phyloP scores from a whole-genome alignment of 1,140 invertebrate species.

The Tribolium castaneum region DNA sequence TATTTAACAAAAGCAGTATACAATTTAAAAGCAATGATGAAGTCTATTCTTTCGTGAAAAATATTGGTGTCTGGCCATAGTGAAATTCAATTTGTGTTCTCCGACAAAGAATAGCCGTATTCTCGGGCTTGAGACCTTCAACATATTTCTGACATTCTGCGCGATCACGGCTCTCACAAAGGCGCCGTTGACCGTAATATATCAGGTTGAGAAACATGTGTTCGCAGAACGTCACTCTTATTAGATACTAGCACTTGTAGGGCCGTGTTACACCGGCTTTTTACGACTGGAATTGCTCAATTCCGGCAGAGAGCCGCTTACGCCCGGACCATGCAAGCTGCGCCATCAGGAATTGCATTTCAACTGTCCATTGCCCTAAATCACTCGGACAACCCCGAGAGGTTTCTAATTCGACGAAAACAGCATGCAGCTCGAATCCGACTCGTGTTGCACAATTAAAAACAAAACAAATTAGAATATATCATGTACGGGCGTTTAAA shows the following conservation, averaged over 20 bases:
- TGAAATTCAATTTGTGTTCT: constrained; percentile 49
- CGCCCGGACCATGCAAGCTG: neutral
- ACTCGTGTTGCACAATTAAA: neutral
- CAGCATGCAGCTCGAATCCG: neutral
- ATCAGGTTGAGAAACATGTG: constrained; percentile 49
- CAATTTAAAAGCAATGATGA: constrained; percentile 47
- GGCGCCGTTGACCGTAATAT: constrained; percentile 49
- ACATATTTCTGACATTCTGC: constrained; percentile 52
- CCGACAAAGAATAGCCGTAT: constrained; percentile 46
- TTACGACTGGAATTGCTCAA: constrained; percentile 5
- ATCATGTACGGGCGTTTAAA: constrained; percentile 22
- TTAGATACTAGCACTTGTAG: constrained; percentile 38
- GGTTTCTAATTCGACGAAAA: neutral
- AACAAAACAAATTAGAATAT: constrained; percentile 16
- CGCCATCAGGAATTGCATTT: neutral
- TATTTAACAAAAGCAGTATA: constrained; percentile 42
- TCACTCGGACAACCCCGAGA: neutral
- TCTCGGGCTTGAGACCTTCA: constrained; percentile 45
- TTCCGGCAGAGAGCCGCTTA: neutral
- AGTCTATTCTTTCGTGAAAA: constrained; percentile 50
- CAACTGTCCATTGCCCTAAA: neutral
- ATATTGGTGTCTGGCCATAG: constrained; percentile 44
- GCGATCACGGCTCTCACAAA: constrained; percentile 44
- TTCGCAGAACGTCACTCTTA: constrained; percentile 45
- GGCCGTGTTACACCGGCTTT: neutral